Evolutionary conservation across 2,888 invertebrate species (phyloP), one percentile per base, ranked within the genome.

Genomic region (Parthenolecanium corni): DNA sequence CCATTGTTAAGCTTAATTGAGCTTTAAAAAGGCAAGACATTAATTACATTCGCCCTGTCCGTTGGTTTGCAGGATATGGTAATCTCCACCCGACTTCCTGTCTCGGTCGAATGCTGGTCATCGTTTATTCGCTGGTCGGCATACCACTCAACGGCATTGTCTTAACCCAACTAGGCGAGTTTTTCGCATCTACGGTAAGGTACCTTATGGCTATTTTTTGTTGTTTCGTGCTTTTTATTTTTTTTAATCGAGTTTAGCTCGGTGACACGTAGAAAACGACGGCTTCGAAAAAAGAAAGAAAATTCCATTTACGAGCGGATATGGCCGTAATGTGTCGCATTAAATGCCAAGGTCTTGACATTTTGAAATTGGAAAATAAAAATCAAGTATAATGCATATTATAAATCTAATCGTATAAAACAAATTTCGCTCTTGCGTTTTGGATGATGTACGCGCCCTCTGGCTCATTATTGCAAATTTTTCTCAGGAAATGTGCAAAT

Each of bases 11-110:
- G 58, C 31, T 38, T 58, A 49, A 49, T 51, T 58, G 23, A 21
- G n/a, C 21, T 49, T 31, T 38, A 16, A 31, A 25, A 16, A 16
- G n/a, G 24, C 36, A 23, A 16, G 40, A 44, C 21, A 42, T 23
- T 18, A 21, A 47, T 16, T 18, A 14, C 14, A 9, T 31, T 31
- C 31, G 31, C 31, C 31, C 31, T 31, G 31, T 31, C 9, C 31
- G 31, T 9, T 31, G 4, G 31, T 6, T 31, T 38, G 49, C 73
- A 89, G 88, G 92, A 52, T 93, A 92, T 73, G 93, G 93, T 52
- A 92, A 93, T 74, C 77, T 93, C 70, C 83, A 89, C 0, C 92
- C 93, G 0, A 86, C 87, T 0, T 88, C 88, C 1, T 81, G 82
- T 67, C 76, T 85, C 44, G 85, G 89, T 9, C 81, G 89, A 67